phyloP scores from a whole-genome alignment of 2,113 vertebrate species.

The Tretioscincus oriximinensis region DNA sequence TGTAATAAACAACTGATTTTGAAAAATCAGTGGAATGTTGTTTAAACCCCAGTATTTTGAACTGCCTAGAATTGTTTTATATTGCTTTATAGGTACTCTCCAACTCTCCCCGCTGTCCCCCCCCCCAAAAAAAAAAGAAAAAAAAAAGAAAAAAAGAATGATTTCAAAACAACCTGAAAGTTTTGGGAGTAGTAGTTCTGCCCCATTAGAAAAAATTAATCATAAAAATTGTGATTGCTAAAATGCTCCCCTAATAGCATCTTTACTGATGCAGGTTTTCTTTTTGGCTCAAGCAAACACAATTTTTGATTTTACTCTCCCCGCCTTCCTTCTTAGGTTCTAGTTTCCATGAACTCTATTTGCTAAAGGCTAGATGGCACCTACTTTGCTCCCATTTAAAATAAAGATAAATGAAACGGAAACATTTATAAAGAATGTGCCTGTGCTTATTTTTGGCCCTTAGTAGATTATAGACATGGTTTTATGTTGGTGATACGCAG shows the following conservation, averaged over 20 bases:
- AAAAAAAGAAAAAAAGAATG: slow-evolving; percentile 19
- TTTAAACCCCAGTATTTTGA: slow-evolving; percentile 48
- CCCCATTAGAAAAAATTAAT: not conserved
- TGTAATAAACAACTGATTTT: slow-evolving; percentile 28
- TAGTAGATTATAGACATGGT: not conserved
- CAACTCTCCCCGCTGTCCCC: slow-evolving; percentile 24
- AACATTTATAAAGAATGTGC: not conserved
- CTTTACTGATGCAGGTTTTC: not conserved
- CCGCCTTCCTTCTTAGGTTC: not conserved
- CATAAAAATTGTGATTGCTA: slow-evolving; percentile 12
- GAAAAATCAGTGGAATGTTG: slow-evolving; percentile 42
- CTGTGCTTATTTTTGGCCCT: not conserved
- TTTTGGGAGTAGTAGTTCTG: slow-evolving; percentile 20
- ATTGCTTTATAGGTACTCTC: slow-evolving; percentile 46
- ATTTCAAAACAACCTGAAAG: not conserved
- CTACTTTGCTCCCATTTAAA: not conserved
- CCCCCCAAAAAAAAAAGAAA: no score
- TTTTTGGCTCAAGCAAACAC: not conserved
- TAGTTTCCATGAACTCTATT: not conserved
- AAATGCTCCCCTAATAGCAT: not conserved
- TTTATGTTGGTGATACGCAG: not conserved
- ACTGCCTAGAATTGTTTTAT: slow-evolving; percentile 43
- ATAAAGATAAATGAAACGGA: not conserved
- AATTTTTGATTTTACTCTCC: not conserved
- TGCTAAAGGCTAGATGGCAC: not conserved